These are phyloP conservation scores for Bugula neritina DNA, from an alignment of 2,888 invertebrate species.

Conservation along the genomic window DNA sequence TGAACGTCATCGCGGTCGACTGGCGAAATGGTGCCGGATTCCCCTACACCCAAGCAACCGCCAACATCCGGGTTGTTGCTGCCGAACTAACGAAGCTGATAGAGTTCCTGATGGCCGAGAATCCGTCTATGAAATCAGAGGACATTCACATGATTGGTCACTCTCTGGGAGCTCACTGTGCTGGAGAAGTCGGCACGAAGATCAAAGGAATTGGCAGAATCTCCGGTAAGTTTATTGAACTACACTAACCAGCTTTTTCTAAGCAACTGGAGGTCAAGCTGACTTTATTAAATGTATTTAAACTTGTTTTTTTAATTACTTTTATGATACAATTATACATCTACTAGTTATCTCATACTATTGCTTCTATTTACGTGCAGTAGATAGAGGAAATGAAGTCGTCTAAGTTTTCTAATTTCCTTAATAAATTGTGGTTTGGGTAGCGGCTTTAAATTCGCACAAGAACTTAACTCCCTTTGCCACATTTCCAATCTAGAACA, in stretches of 20 bases:
- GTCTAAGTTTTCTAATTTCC: too few species aligned
- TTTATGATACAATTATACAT: too few species aligned
- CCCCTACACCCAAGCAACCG: slow-evolving; percentile 50
- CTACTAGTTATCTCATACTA: too few species aligned
- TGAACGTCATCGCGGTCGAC: slow-evolving; percentile 41
- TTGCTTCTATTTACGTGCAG: too few species aligned
- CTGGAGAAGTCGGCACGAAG: slow-evolving; percentile 75
- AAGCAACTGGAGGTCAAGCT: not conserved
- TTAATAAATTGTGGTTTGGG: too few species aligned
- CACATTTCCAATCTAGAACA: too few species aligned
- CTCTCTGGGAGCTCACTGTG: slow-evolving; percentile 80
- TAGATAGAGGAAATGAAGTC: too few species aligned
- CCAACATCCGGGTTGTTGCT: slow-evolving; percentile 52
- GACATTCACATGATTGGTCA: slow-evolving; percentile 77
- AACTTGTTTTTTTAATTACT: too few species aligned
- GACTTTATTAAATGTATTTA: too few species aligned
- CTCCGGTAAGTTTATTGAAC: slow-evolving; percentile 44
- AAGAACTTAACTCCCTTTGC: too few species aligned
- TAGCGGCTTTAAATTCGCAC: too few species aligned
- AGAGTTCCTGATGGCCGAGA: slow-evolving; percentile 34
- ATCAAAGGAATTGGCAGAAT: slow-evolving; percentile 45
- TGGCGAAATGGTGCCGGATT: slow-evolving; percentile 43
- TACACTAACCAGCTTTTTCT: not conserved
- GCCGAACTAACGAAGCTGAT: slow-evolving; percentile 45
- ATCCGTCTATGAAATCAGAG: slow-evolving; percentile 32